Evolutionary conservation across 2,888 invertebrate species (phyloP).

Genomic region (Phragmatobia fuliginosa): DNA sequence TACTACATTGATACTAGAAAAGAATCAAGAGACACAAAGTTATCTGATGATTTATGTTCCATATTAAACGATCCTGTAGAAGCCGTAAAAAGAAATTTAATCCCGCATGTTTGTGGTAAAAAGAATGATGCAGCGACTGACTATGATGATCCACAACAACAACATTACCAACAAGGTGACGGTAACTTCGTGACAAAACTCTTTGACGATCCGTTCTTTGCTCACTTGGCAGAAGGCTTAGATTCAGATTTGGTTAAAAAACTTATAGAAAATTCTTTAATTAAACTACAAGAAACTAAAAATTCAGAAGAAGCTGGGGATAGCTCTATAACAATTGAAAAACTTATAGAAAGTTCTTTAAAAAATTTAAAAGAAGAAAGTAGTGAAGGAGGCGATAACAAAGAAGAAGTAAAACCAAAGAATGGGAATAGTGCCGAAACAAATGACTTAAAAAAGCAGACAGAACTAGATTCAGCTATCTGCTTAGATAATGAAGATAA

Average conservation of each 20-base stretch:
- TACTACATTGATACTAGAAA: constrained; percentile 68
- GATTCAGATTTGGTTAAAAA: constrained; percentile 88
- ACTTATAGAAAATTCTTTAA: constrained; percentile 89
- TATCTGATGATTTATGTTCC: constrained; percentile 78
- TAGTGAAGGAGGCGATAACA: constrained; percentile 48
- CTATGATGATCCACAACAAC: constrained; percentile 34
- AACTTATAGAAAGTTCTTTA: constrained; percentile 82
- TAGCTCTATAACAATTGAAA: constrained; percentile 81
- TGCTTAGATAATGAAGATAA: constrained; percentile 80
- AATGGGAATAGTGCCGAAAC: constrained; percentile 59
- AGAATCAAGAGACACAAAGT: constrained; percentile 46
- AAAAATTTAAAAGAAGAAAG: constrained; percentile 77
- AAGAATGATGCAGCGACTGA: constrained; percentile 62
- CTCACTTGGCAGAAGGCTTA: constrained; percentile 87
- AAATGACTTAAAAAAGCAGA: constrained; percentile 57
- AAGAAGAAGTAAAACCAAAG: constrained; percentile 57
- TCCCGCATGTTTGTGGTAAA: constrained; percentile 92
- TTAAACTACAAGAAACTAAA: constrained; percentile 86
- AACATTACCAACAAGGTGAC: constrained; percentile 63
- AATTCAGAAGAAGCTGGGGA: constrained; percentile 79
- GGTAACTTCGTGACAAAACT: constrained; percentile 86
- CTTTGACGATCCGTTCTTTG: constrained; percentile 88
- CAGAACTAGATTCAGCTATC: constrained; percentile 57
- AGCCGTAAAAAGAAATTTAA: constrained; percentile 90
- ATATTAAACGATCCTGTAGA: constrained; percentile 91